Conservation (phyloP, 2,888 invertebrate species). For the Parnassius apollo region DNA sequence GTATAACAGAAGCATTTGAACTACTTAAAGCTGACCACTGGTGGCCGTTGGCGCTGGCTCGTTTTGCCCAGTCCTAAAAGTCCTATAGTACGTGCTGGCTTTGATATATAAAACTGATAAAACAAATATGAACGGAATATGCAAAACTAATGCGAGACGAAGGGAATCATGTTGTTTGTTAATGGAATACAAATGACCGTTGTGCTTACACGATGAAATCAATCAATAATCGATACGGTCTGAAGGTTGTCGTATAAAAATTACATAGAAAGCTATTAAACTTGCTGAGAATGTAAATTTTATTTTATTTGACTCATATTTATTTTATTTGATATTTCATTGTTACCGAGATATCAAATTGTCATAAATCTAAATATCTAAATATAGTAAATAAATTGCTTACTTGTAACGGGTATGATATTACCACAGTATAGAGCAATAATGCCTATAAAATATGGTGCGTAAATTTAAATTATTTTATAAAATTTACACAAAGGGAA, state of each 20-base stretch:
- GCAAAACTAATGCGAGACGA: slow-evolving; percentile 42
- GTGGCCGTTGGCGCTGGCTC: no score
- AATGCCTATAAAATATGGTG: no score
- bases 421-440: no score
- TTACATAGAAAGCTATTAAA: slow-evolving; percentile 25
- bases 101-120: slow-evolving; percentile 31
- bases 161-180: slow-evolving; percentile 44
- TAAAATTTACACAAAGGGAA: no score
- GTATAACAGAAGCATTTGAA: no score
- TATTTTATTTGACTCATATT: slow-evolving; percentile 16
- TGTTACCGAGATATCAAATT: no score
- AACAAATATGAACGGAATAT: slow-evolving; percentile 33
- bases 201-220: slow-evolving; percentile 63
- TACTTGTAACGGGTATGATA: no score
- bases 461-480: no score
- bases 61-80: not conserved
- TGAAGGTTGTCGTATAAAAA: slow-evolving; percentile 23
- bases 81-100: slow-evolving; percentile 10
- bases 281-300: slow-evolving; percentile 18
- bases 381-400: no score
- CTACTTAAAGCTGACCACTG: no score
- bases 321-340: no score
- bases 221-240: slow-evolving; percentile 58
- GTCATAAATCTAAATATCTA: no score
- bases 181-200: slow-evolving; percentile 69